Conservation (phyloP, 2,113 vertebrate genomes). For the Syrmaticus mikado region DNA sequence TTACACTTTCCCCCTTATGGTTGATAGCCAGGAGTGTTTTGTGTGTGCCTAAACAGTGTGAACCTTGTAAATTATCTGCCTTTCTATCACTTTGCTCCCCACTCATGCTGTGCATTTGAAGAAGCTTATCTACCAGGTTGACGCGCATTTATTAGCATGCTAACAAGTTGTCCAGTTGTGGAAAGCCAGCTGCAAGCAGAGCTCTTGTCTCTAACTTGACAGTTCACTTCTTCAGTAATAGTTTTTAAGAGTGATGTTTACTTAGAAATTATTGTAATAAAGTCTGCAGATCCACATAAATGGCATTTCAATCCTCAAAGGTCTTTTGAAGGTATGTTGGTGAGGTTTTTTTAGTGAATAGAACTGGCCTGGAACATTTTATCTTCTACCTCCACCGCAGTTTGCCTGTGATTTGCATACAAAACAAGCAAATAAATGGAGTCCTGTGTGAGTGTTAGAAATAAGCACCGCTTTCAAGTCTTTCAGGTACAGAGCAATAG, state of each 20-base stretch:
- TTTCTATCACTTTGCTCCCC: background rate
- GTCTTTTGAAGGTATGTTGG: background rate
- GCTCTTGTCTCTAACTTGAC: background rate
- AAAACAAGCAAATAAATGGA: background rate
- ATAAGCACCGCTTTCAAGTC: background rate
- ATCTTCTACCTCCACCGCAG: background rate
- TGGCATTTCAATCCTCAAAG: conserved; percentile 1
- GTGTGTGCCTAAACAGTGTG: background rate
- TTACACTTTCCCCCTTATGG: background rate
- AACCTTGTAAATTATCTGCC: conserved; percentile 2
- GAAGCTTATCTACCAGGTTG: conserved; percentile 25
- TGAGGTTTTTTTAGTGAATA: background rate
- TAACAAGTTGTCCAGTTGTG: conserved; percentile 18
- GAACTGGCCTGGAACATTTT: background rate
- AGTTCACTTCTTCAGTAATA: background rate
- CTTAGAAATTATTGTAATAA: conserved; percentile 3
- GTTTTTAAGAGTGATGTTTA: background rate
- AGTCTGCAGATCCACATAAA: background rate
- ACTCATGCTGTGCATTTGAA: conserved; percentile 3
- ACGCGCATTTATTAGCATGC: conserved; percentile 28
- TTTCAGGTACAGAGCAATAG: background rate
- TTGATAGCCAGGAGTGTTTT: background rate
- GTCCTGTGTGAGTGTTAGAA: background rate
- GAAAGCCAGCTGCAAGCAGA: background rate
- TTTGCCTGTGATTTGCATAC: conserved; percentile 1